Conservation (phyloP, 2,113 vertebrate species). For the Pseudonaja textilis region DNA sequence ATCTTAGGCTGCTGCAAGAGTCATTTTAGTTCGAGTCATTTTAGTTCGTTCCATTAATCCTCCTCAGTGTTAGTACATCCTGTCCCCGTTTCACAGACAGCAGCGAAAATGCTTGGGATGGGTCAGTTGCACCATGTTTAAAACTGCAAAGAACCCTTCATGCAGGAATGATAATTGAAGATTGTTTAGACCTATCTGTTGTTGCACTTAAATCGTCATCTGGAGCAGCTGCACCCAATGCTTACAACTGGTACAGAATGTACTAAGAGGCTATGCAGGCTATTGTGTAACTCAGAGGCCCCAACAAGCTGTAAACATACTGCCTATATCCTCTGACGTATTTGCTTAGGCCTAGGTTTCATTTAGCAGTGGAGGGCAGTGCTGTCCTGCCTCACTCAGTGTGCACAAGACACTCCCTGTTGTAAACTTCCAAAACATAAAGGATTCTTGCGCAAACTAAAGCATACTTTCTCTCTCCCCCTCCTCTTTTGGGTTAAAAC, state of each 20-base stretch:
- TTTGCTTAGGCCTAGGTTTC: constrained; percentile 3
- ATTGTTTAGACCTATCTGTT: neutral
- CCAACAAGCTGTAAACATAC: constrained; percentile 22
- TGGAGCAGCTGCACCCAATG: constrained; percentile 38
- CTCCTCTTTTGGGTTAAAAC: constrained; percentile 28
- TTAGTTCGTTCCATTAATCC: neutral
- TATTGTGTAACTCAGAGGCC: constrained; percentile 55
- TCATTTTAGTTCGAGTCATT: constrained; percentile 5
- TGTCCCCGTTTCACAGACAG: constrained; percentile 14
- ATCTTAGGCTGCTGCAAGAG: neutral
- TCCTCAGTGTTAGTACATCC: constrained; percentile 11
- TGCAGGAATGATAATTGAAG: neutral
- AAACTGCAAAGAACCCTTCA: rapidly evolving
- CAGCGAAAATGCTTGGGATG: neutral
- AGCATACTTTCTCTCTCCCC: neutral
- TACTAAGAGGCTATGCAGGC: constrained; percentile 14
- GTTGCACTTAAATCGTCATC: neutral
- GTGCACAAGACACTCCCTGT: constrained; percentile 7
- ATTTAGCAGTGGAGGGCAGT: neutral
- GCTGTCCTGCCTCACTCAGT: neutral
- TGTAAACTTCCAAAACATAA: constrained; percentile 21
- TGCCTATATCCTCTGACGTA: constrained; percentile 31
- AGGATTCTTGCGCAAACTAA: constrained; percentile 32
- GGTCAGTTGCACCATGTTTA: neutral
- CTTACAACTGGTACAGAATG: constrained; percentile 41